Conservation (phyloP, 2,113 vertebrate genomes). For the Hydrolagus affinis region DNA sequence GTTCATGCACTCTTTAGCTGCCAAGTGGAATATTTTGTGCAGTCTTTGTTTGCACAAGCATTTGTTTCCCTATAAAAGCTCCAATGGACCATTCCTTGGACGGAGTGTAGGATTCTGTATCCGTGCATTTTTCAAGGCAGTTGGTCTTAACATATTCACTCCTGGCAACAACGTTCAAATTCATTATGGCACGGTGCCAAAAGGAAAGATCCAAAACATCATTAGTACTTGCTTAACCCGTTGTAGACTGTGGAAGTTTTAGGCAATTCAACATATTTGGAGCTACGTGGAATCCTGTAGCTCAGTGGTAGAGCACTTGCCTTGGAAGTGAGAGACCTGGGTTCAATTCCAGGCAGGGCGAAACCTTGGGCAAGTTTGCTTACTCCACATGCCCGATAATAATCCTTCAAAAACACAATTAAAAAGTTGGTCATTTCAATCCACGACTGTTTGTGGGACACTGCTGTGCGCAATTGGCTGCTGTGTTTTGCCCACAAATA, state of each 20-base stretch:
- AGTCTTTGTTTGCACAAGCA: constrained; percentile 34
- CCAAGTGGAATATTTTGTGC: constrained; percentile 27
- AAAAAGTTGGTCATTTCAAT: too few relatives aligned
- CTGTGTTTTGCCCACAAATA: too few relatives aligned
- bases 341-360: too few relatives aligned
- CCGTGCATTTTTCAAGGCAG: background rate
- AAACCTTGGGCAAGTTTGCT: too few relatives aligned
- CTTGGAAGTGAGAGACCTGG: too few relatives aligned
- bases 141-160: background rate
- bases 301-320: too few relatives aligned
- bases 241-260: background rate
- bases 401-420: too few relatives aligned
- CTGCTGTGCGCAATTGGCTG: too few relatives aligned
- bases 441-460: too few relatives aligned
- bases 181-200: background rate
- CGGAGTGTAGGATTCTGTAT: constrained; percentile 3
- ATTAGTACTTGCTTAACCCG: background rate
- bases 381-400: too few relatives aligned
- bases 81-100: background rate
- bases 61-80: constrained; percentile 32
- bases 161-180: constrained; percentile 15
- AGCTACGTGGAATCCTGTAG: too few relatives aligned
- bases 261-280: background rate
- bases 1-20: constrained; percentile 44
- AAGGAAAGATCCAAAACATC: background rate